A percentile compares a stretch with the other conserved stretches of the same genome.
These are phyloP conservation scores for Liasis olivaceus DNA, from an alignment of 2,797 vertebrate species.

Conservation along the genomic window DNA sequence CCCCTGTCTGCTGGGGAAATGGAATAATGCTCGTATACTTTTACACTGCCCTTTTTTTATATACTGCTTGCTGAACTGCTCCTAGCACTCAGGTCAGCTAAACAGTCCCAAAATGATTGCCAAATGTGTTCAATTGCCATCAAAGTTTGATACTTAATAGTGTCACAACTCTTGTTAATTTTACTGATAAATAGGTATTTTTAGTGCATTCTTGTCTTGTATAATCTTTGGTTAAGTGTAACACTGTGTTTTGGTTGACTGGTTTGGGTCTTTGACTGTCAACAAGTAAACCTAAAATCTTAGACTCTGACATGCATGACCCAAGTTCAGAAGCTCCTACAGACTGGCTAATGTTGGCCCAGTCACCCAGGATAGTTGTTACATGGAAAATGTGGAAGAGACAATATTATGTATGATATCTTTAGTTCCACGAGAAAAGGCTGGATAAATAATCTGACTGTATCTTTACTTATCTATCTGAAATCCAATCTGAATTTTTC, in stretches of 20 bases:
- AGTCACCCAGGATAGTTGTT: not conserved
- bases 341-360: not conserved
- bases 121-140: not conserved
- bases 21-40: not conserved
- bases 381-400: not conserved
- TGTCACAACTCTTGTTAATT: not conserved
- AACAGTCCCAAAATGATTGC: not conserved
- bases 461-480: not conserved
- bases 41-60: not conserved
- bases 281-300: not conserved
- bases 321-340: not conserved
- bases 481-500: not conserved
- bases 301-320: not conserved
- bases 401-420: not conserved
- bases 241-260: not conserved
- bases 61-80: not conserved
- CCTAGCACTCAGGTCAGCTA: not conserved
- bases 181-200: not conserved
- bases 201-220: not conserved
- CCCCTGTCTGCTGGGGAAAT: not conserved
- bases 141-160: not conserved
- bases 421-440: not conserved
- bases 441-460: not conserved
- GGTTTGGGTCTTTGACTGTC: not conserved
- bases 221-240: too few species aligned